Evolutionary conservation across 1,140 invertebrate species (phyloP).

Genomic region (Drosophila teissieri): DNA sequence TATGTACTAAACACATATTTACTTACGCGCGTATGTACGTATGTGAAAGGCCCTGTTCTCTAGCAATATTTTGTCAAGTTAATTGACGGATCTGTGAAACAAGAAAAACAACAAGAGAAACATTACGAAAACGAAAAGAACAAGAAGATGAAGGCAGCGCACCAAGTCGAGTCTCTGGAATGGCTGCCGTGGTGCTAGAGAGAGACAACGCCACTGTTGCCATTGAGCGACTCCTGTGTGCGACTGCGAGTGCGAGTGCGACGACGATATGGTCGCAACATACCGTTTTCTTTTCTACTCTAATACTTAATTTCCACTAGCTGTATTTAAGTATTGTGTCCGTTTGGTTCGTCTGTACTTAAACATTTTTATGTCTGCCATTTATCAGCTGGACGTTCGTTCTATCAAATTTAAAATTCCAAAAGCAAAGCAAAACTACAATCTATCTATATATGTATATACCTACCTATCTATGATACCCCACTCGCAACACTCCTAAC

Average conservation of each 20-base stretch:
- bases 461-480: constrained; percentile 48
- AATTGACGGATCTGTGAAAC: constrained; percentile 71
- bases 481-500: constrained; percentile 43
- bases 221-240: constrained; percentile 74
- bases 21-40: constrained; percentile 41
- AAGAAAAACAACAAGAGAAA: constrained; percentile 46
- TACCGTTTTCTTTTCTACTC: constrained; percentile 66
- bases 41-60: constrained; percentile 71
- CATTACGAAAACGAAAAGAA: constrained; percentile 37
- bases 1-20: constrained; percentile 32
- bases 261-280: constrained; percentile 56
- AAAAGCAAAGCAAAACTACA: constrained; percentile 69
- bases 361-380: constrained; percentile 85
- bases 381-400: constrained; percentile 67
- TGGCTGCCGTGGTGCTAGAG: constrained; percentile 63
- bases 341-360: constrained; percentile 84
- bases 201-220: constrained; percentile 60
- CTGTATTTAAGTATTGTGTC: constrained; percentile 82
- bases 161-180: constrained; percentile 75
- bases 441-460: constrained; percentile 54
- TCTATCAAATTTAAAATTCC: constrained; percentile 68
- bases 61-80: constrained; percentile 81
- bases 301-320: constrained; percentile 74
- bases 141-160: constrained; percentile 39
- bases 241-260: constrained; percentile 50